Evolutionary conservation across 2,797 vertebrate species (phyloP).

Genomic region (Notamacropus eugenii): DNA sequence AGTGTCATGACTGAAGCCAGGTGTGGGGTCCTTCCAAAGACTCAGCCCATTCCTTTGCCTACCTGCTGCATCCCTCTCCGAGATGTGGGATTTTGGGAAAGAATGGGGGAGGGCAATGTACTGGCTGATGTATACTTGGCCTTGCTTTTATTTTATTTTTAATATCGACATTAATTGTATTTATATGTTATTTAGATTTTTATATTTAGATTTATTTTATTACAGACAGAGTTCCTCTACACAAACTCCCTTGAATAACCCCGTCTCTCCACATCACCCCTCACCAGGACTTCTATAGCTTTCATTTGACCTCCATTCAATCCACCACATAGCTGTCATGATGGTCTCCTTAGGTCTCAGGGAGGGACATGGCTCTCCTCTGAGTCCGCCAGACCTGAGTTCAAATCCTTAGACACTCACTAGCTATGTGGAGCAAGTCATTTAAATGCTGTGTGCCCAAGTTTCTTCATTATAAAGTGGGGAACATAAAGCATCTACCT

Average conservation of each 20-base stretch:
- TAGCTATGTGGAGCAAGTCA: neutral
- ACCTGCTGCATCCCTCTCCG: neutral
- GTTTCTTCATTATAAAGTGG: neutral
- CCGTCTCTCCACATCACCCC: neutral
- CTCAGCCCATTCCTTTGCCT: neutral
- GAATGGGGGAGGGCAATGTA: neutral
- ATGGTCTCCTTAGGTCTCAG: neutral
- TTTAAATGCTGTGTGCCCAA: neutral
- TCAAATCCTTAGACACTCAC: neutral
- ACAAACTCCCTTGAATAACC: neutral
- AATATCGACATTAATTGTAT: too few species aligned
- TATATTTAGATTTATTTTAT: neutral
- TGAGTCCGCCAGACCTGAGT: neutral
- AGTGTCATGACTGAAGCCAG: conserved; percentile 37
- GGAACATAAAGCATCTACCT: neutral
- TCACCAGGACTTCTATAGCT: neutral
- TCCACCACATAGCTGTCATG: too few species aligned
- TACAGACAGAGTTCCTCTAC: neutral
- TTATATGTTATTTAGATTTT: too few species aligned
- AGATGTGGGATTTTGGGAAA: neutral
- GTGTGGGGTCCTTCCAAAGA: conserved; percentile 45
- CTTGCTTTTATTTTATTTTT: neutral
- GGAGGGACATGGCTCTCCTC: neutral
- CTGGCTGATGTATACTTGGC: neutral
- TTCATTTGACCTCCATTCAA: neutral